These are phyloP conservation scores for Andricus grossulariae DNA, from an alignment of 1,140 invertebrate genomes.

Conservation along the genomic window DNA sequence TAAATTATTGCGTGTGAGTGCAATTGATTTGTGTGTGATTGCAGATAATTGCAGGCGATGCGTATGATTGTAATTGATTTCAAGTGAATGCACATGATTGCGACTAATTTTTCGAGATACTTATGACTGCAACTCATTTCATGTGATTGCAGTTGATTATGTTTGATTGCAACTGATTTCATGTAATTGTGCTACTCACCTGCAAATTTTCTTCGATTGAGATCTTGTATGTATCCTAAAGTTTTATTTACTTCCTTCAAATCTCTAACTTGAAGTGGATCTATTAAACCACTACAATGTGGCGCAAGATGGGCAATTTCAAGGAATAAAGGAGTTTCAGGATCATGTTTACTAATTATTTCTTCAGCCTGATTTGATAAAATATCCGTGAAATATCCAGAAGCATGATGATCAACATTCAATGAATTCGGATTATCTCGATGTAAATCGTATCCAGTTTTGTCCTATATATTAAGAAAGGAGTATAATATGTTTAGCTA, in stretches of 20 bases:
- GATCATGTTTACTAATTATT: conserved; percentile 77
- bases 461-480: conserved; percentile 46
- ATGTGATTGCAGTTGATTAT: no score
- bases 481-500: not conserved
- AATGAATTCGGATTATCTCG: conserved; percentile 60
- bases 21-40: no score
- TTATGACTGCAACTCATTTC: no score
- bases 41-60: no score
- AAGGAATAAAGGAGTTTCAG: conserved; percentile 77
- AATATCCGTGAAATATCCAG: conserved; percentile 77
- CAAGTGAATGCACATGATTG: no score
- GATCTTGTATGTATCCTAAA: conserved; percentile 78
- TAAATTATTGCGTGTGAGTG: no score
- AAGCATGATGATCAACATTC: conserved; percentile 51
- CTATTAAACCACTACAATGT: conserved; percentile 73
- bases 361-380: conserved; percentile 77
- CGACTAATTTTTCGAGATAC: no score
- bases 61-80: no score
- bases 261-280: conserved; percentile 52
- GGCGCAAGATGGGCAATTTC: conserved; percentile 79
- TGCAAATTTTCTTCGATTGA: conserved; percentile 77
- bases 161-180: no score
- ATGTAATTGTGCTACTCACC: conserved; percentile 62
- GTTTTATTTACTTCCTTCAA: conserved; percentile 73
- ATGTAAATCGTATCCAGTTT: conserved; percentile 77